Evolutionary conservation across 1,140 invertebrate species (phyloP), one percentile per base, ranked within the genome.

Genomic region (Diabrotica virgifera): DNA sequence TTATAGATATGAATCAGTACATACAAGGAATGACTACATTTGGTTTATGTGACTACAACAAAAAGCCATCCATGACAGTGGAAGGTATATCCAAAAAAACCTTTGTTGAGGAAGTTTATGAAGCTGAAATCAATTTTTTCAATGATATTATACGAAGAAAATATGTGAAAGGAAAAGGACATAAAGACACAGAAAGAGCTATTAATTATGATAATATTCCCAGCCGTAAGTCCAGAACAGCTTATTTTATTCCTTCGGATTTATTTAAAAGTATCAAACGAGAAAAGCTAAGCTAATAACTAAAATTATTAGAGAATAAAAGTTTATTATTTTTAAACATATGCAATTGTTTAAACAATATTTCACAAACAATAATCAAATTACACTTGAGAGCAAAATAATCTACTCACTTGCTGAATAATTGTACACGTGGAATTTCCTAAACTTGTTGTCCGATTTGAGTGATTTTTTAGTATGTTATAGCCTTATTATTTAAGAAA

Each of bases 11-110:
- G n/a, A n/a, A n/a, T n/a, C n/a, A n/a, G n/a, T n/a, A n/a, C n/a
- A n/a, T n/a, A n/a, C n/a, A n/a, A 59, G 73, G 71, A 50, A 73
- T 76, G 73, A 62, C 65, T 50, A 73, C 74, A 12, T 56, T 76
- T 6, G 74, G 73, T 40, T 64, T 76, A n/a, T 71, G 70, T 59
- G 56, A 52, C 0, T 75, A 59, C 58, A 72, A 72, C 63, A 63
- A 69, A 52, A 55, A 70, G 36, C 73, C 70, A 9, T 58, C 38
- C 10, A 24, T 67, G 5, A 63, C 69, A 7, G 52, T 51, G 9
- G 71, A 75, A 57, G 68, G 65, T 59, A 64, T 68, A 52, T 59
- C 74, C 6, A 69, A 70, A 52, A 56, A 72, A 13, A 62, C 57
- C 7, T 74, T 74, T 50, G 55, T 73, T 8, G 67, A 73, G 57